phyloP scores from a whole-genome alignment of 1,140 invertebrate genomes.

The Bombus waltoni region DNA sequence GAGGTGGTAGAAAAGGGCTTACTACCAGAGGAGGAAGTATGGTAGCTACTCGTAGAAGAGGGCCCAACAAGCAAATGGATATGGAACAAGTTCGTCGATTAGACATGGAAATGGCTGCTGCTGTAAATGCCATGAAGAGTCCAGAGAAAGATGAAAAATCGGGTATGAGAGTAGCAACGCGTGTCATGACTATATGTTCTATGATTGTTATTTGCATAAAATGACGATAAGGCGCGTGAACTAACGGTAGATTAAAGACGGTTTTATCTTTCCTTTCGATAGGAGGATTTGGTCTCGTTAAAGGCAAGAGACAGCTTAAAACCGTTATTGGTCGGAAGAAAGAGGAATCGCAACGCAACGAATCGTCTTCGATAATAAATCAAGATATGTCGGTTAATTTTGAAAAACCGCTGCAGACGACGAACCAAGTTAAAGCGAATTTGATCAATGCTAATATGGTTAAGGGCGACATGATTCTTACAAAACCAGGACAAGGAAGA shows the following conservation, averaged over 20 bases:
- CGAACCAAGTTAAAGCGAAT: conserved; percentile 80
- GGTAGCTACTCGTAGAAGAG: conserved; percentile 71
- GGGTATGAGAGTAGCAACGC: conserved; percentile 52
- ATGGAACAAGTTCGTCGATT: conserved; percentile 79
- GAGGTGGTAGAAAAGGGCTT: conserved; percentile 79
- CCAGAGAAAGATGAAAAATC: conserved; percentile 76
- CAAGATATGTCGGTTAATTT: conserved; percentile 42
- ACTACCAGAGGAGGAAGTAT: conserved; percentile 79
- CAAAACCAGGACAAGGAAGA: conserved; percentile 76
- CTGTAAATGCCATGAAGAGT: conserved; percentile 80
- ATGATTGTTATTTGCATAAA: background rate
- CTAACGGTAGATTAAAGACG: background rate
- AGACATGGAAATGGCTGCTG: conserved; percentile 81
- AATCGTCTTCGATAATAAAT: conserved; percentile 34
- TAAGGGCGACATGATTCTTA: conserved; percentile 80
- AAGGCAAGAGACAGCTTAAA: conserved; percentile 73
- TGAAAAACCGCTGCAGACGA: conserved; percentile 77
- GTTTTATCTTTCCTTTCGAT: background rate
- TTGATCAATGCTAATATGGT: conserved; percentile 80
- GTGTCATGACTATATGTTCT: background rate
- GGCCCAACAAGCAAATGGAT: conserved; percentile 77
- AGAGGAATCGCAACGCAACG: conserved; percentile 66
- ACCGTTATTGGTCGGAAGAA: conserved; percentile 72
- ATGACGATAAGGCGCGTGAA: background rate
- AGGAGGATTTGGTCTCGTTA: conserved; percentile 52